A percentile compares a stretch with the other conserved stretches of the same genome.
Evolutionary conservation across 2,888 invertebrate genomes (phyloP).

Genomic region (Suillia variegata): DNA sequence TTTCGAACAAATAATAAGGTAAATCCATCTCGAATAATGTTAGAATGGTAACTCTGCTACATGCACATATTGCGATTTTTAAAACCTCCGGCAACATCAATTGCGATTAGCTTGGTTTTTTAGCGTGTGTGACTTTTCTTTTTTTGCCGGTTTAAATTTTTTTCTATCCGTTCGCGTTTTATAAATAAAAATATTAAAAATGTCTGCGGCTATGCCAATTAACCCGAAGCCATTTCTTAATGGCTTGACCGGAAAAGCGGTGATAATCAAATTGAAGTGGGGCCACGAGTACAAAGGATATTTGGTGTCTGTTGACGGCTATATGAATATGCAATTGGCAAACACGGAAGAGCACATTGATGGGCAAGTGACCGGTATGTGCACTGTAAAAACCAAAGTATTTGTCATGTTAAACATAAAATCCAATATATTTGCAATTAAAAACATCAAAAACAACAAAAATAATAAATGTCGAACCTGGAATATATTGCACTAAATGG

Average conservation of each 20-base stretch:
- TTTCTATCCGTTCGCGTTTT: not conserved
- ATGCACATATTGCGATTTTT: too few species aligned
- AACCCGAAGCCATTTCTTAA: constrained; percentile 99
- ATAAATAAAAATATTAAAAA: constrained; percentile 33
- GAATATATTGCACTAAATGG: too few species aligned
- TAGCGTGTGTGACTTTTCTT: not conserved
- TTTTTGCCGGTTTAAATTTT: not conserved
- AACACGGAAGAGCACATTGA: constrained; percentile 98
- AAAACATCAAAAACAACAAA: too few species aligned
- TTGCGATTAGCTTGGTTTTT: too few species aligned
- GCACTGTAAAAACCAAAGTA: constrained; percentile 22
- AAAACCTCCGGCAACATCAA: too few species aligned
- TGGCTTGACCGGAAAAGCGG: constrained; percentile 96
- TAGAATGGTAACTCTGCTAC: too few species aligned
- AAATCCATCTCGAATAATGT: too few species aligned
- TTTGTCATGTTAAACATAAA: too few species aligned
- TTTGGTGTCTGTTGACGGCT: constrained; percentile 96
- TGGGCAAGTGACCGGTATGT: constrained; percentile 84
- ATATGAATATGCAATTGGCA: constrained; percentile 98
- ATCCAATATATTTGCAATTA: too few species aligned
- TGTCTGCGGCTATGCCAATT: constrained; percentile 87
- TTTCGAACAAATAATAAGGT: too few species aligned
- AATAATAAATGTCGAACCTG: too few species aligned
- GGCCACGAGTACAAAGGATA: constrained; percentile 99
- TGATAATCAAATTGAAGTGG: constrained; percentile 98